Base-by-base conservation (phyloP, 1,140 invertebrate species). In the Penaeus chinensis region DNA sequence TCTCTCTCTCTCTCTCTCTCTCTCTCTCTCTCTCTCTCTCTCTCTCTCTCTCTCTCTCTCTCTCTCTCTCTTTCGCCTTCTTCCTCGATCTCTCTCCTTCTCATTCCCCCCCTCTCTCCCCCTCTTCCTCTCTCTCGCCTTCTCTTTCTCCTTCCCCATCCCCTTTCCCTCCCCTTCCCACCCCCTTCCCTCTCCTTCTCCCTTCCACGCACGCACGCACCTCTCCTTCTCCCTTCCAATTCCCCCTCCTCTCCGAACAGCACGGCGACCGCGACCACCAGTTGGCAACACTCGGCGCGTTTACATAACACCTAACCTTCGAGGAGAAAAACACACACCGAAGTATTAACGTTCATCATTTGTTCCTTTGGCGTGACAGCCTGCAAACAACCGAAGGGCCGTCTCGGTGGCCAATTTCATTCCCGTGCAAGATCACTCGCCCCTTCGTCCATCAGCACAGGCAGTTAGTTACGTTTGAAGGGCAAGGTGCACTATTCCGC, bases 111-210 rank as follows among this genome's bases (percentile, higher is more conserved):
- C 2, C 42, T 61, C 22, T 19, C 27, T 27, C 54, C 4, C 81
- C 32, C 63, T 20, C 81, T 54, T 16, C 10, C 24, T 65, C 20
- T 27, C 2, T 4, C 47, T 61, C 4, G 62, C 27, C 19, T 3
- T 80, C 19, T 19, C 1, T 47, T n/a, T 22, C 19, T 20, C 24
- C 8, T 20, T 16, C 27, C 10, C 24, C 37, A 2, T 37, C 4
- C 37, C 42, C 37, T 19, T 37, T 19, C 37, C 76, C 37, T 7
- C 24, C 24, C 27, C 79, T 81, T 24, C 63, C 61, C 27, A 60
- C 24, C 79, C 63, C 54, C 63, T 20, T 27, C 79, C 24, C 79
- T 63, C 61, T 81, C 79, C 63, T 60, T 63, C 61, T 81, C 79
- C 20, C 60, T 47, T 42, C 11, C 60, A n/a, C n/a, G n/a, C n/a